Evolutionary conservation across 2,888 invertebrate genomes (phyloP).

Genomic region (Ptychoptera contaminata): DNA sequence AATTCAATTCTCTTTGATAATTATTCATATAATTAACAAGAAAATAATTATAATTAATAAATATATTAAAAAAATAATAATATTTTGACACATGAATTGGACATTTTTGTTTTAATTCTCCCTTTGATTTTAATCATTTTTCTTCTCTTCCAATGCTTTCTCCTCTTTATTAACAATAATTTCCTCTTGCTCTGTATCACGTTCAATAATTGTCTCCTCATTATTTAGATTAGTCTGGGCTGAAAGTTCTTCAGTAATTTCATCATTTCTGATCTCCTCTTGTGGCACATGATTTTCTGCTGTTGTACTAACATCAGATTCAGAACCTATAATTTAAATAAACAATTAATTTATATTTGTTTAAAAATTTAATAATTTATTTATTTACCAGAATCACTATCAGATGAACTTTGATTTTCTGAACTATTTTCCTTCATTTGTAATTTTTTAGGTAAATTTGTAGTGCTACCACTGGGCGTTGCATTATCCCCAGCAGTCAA

Average conservation of each 20-base stretch:
- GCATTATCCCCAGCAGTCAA: background rate
- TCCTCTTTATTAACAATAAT: background rate
- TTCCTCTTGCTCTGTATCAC: background rate
- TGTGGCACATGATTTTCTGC: background rate
- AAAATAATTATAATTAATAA: too few species aligned
- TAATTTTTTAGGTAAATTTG: background rate
- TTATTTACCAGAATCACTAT: too few species aligned
- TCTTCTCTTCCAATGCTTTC: background rate
- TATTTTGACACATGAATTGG: too few species aligned
- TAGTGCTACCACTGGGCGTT: background rate
- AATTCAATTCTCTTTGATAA: too few species aligned
- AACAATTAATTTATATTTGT: too few species aligned
- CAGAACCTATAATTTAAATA: background rate
- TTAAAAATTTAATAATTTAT: too few species aligned
- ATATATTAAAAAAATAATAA: too few species aligned
- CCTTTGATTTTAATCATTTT: background rate
- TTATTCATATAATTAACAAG: too few species aligned
- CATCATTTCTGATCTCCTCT: background rate
- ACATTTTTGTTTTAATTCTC: too few species aligned
- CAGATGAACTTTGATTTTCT: too few species aligned
- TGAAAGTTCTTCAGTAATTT: background rate
- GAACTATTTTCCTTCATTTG: conserved; percentile 1
- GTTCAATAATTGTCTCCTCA: background rate
- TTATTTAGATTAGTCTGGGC: background rate
- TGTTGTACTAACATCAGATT: background rate